Conservation (phyloP, 2,888 invertebrate species). For the Phalera bucephala region DNA sequence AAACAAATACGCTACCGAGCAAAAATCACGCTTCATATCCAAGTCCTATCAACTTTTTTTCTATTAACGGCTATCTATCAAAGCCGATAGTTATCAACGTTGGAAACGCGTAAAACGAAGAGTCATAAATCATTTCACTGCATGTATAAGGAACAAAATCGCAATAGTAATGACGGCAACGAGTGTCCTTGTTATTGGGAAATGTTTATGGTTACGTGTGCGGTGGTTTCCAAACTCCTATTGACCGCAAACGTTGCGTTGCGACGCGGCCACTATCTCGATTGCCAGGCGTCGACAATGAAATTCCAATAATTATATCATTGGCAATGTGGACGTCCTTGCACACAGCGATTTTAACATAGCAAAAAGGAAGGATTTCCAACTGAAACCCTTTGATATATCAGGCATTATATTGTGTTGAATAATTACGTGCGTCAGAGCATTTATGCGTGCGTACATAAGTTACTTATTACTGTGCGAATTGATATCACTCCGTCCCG, state of each 20-base stretch:
- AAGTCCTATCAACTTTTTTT: background rate
- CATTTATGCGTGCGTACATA: too few relatives aligned
- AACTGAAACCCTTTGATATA: too few relatives aligned
- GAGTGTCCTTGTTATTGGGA: constrained; percentile 27
- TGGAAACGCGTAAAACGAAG: background rate
- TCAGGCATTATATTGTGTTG: too few relatives aligned
- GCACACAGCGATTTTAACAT: too few relatives aligned
- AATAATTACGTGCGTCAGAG: too few relatives aligned
- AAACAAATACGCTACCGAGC: background rate
- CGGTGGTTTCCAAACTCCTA: constrained; percentile 47
- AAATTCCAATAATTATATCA: constrained; percentile 57
- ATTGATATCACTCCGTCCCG: too few relatives aligned
- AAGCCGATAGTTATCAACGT: background rate
- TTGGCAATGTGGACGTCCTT: constrained; percentile 29
- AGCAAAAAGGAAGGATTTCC: too few relatives aligned
- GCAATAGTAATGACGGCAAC: constrained; percentile 30
- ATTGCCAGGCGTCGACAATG: constrained; percentile 39
- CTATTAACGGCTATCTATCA: background rate
- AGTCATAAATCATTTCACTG: background rate
- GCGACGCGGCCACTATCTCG: constrained; percentile 36
- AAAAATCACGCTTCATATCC: background rate
- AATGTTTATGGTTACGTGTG: constrained; percentile 45
- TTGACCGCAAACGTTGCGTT: constrained; percentile 56
- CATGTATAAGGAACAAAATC: constrained; percentile 1
- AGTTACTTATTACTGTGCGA: too few relatives aligned